Evolutionary conservation across 1,140 invertebrate genomes (phyloP).

Genomic region (Drosophila parabipectinata): DNA sequence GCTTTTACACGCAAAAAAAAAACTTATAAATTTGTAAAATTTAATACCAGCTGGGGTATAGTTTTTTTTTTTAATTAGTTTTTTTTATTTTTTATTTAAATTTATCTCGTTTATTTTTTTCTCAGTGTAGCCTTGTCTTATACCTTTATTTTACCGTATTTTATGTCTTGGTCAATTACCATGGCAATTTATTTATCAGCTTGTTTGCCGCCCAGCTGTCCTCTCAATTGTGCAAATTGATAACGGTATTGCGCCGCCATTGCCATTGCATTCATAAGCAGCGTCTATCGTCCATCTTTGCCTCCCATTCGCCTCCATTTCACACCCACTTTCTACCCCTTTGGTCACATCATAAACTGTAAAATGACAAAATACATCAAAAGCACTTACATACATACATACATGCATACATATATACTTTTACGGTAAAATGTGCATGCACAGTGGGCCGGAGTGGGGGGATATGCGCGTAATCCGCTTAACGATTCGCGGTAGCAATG

Average conservation of each 20-base stretch:
- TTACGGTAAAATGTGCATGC: too few species aligned
- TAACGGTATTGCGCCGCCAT: constrained; percentile 17
- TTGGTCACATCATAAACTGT: constrained; percentile 41
- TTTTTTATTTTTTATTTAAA: too few species aligned
- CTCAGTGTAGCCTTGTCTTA: not conserved
- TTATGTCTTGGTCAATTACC: constrained; percentile 58
- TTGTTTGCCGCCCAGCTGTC: constrained; percentile 3
- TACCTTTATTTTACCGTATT: constrained; percentile 7
- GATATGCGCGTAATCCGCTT: constrained; percentile 12
- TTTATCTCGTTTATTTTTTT: not conserved
- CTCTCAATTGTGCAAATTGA: constrained; percentile 28
- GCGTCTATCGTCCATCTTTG: not conserved
- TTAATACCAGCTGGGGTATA: too few species aligned
- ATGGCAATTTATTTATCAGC: constrained; percentile 65
- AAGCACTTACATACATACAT: constrained; percentile 5
- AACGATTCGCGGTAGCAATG: constrained; percentile 7
- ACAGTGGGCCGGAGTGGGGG: constrained; percentile 38
- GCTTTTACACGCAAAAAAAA: constrained; percentile 17
- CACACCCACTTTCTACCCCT: not conserved
- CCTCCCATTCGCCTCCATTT: not conserved
- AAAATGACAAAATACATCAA: constrained; percentile 31
- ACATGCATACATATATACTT: too few species aligned
- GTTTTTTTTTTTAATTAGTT: not conserved
- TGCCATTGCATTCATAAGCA: too few species aligned
- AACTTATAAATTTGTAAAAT: too few species aligned